Base-by-base conservation (phyloP, 1,140 invertebrate genomes). In the Zaprionus davidi region DNA sequence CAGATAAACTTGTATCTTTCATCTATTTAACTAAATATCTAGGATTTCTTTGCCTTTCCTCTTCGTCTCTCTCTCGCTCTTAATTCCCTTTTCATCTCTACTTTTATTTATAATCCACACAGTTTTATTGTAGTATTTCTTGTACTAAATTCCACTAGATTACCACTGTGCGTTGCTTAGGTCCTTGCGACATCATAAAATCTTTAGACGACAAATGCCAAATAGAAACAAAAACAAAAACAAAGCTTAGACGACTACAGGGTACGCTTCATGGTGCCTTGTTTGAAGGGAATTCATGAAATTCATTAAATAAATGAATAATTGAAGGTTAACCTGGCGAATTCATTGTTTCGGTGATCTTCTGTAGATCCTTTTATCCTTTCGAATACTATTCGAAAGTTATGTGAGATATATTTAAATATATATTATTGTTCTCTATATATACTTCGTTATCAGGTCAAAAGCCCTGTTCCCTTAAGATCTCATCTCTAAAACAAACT, bases 141-240 rank as follows among this genome's bases (percentile, higher is more conserved):
- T 17, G 5, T n/a, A n/a, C 5, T 44, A n/a, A 44, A 7, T 46
- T 44, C n/a, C 0, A 17, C 1, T 2, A 13, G 46, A 13, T 4
- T n/a, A 7, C 34, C 71, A 73, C 71, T 73, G 62, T 59, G n/a
- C 53, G 5, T 13, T 12, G 22, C 51, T 41, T n/a, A 12, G 34
- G 9, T 7, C 9, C 69, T 26, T 13, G 20, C 36, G 24, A 49
- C 31, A 7, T 59, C 36, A 38, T 46, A 31, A 59, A 28, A 36
- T 41, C 17, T 22, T 22, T 34, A 62, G 71, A 69, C 71, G 41
- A 15, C 26, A 41, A 75, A 62, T 56, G 28, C 36, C 58, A 36
- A 63, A 64, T 49, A 22, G 49, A 55, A 71, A 58, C 20, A 53
- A 57, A 31, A 74, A 57, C 51, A 63, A 75, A 31, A 70, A 58